Conservation (phyloP, 2,888 invertebrate species). For the Abrostola tripartita region DNA sequence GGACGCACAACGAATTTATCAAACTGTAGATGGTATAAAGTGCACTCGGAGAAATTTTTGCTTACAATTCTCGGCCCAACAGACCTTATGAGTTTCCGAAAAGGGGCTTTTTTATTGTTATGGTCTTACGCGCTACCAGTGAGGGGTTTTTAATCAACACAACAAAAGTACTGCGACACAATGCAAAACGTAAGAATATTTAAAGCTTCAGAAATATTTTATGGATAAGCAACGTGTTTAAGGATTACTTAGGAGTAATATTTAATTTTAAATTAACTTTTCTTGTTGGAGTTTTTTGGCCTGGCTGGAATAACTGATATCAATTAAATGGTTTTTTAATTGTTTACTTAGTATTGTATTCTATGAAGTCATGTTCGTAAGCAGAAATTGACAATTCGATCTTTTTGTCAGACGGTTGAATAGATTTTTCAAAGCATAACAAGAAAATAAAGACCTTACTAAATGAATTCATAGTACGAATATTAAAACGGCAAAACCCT, state of each 20-base stretch:
- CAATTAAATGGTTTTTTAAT: too few species aligned
- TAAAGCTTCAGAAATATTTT: constrained; percentile 5
- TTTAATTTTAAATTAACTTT: too few species aligned
- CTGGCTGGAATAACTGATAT: too few species aligned
- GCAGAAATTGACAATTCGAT: too few species aligned
- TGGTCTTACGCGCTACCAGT: constrained; percentile 31
- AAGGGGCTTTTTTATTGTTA: constrained; percentile 49
- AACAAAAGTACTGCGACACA: constrained; percentile 36
- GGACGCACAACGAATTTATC: constrained; percentile 24
- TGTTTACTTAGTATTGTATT: too few species aligned
- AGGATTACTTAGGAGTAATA: too few species aligned
- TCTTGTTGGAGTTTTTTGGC: too few species aligned
- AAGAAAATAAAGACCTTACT: background rate
- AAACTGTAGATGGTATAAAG: constrained; percentile 41
- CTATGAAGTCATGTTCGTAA: too few species aligned
- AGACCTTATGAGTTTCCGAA: constrained; percentile 52
- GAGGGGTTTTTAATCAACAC: constrained; percentile 47
- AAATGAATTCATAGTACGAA: background rate
- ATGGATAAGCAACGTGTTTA: background rate
- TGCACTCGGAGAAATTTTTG: constrained; percentile 40
- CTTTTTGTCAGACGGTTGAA: too few species aligned
- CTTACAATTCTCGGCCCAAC: constrained; percentile 37
- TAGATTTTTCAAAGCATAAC: too few species aligned
- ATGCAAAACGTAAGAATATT: constrained; percentile 25
- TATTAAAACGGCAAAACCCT: background rate